phyloP scores from a whole-genome alignment of 2,797 vertebrate genomes.

The Etheostoma perlongum region DNA sequence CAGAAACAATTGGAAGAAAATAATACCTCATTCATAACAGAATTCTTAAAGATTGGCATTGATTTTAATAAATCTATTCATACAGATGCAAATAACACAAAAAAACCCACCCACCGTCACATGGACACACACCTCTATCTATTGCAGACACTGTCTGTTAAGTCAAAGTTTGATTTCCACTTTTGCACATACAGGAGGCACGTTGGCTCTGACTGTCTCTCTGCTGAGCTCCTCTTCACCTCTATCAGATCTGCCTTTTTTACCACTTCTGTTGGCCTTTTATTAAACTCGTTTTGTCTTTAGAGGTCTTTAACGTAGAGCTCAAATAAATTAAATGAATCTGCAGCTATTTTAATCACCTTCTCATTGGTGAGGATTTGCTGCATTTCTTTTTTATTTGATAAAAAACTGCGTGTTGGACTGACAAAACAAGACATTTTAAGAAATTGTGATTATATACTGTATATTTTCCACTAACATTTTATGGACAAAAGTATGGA shows the following conservation, averaged over 20 bases:
- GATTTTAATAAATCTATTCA: no score
- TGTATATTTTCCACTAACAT: no score
- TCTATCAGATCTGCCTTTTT: neutral
- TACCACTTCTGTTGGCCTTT: neutral
- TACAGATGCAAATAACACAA: no score
- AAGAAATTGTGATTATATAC: no score
- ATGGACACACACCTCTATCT: slow-evolving; percentile 2
- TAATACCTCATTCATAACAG: no score
- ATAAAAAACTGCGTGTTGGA: neutral
- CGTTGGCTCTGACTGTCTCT: slow-evolving; percentile 41
- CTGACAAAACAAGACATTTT: no score
- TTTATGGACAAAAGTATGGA: no score
- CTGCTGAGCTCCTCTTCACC: slow-evolving; percentile 11
- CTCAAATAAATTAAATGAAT: neutral
- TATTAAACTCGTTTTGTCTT: neutral
- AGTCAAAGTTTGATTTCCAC: no score
- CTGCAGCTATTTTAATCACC: neutral
- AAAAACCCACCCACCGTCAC: neutral
- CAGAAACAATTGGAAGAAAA: no score
- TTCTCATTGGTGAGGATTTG: neutral
- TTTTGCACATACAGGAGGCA: slow-evolving; percentile 26
- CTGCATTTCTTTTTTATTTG: neutral
- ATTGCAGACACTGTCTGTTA: no score
- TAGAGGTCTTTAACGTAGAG: neutral
- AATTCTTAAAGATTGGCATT: no score